Conservation (phyloP, 2,113 vertebrate genomes). For the Chinchilla lanigera region DNA sequence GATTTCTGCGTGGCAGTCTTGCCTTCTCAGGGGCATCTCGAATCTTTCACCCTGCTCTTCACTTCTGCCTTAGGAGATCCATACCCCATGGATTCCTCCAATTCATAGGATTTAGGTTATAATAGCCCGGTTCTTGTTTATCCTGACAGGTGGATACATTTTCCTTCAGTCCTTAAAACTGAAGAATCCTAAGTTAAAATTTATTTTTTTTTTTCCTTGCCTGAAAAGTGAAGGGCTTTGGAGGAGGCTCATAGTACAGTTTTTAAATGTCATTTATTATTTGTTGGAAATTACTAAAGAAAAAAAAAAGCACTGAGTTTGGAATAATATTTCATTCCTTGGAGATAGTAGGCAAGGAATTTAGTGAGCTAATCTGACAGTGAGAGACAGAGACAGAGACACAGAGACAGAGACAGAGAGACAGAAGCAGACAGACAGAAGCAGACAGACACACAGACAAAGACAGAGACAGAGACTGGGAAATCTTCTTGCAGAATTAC, state of each 20-base stretch:
- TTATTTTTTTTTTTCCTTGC: neutral
- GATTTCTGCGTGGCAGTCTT: neutral
- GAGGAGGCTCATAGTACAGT: neutral
- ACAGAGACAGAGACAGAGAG: too few species aligned
- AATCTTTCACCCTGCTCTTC: neutral
- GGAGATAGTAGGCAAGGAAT: neutral
- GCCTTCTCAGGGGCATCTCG: neutral
- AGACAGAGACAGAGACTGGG: neutral
- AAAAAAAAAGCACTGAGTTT: neutral
- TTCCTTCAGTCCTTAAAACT: neutral
- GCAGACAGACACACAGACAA: neutral
- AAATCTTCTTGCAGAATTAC: neutral
- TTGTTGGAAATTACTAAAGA: neutral
- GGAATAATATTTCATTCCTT: neutral
- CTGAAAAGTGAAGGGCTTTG: neutral
- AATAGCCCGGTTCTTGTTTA: neutral
- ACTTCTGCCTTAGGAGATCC: neutral
- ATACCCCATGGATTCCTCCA: neutral
- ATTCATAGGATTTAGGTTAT: neutral
- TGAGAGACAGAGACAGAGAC: neutral
- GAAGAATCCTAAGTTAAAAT: neutral
- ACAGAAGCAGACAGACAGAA: neutral
- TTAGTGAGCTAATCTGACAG: neutral
- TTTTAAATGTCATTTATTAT: slow-evolving; percentile 6
- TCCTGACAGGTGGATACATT: neutral